Evolutionary conservation across 2,888 invertebrate genomes (phyloP), one percentile per base, ranked within the genome.

Genomic region (Pristionchus mayeri): DNA sequence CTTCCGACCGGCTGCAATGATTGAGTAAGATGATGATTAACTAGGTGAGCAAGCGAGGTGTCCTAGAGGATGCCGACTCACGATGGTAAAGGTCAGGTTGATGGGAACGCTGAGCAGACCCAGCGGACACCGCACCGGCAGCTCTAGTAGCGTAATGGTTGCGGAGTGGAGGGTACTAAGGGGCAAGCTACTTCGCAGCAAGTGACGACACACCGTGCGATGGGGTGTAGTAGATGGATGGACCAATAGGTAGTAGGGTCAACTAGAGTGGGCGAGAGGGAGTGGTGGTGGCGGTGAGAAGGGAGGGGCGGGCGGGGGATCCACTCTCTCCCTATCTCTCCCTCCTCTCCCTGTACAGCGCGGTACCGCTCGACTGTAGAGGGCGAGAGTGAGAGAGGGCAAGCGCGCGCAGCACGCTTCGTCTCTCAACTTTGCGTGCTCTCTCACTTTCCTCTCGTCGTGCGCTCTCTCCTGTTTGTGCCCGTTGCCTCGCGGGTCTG

Each of bases 1-100:
- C 48, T 48, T 63, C 81, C 81, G 81, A 82, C 63, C 48, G 81
- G 81, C 81, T 82, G 81, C 44, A 82, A 82, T 1, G 81, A 30
- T 2, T 16, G 0, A 37, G 34, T 79, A 34, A 54, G 27, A 57
- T n/a, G 27, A 3, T 57, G 57, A 3, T 57, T 3, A 57, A 44
- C 13, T 44, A 9, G 44, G 13, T 44, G 44, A 44, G 13, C 44
- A 44, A 9, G 44, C 44, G 6, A 44, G n/a, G 7, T 44, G 44
- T 44, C 27, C 34, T 27, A 27, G n/a, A n/a, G n/a, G n/a, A n/a
- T n/a, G 71, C 1, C 24, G 24, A 52, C 76, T 76, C 21, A 76
- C 76, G 34, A 76, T 48, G 18, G 57, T 50, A 40, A 57, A 57
- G 57, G 80, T 80, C 80, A 80, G 44, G 27, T 80, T 50, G 54